A percentile compares a stretch with the other conserved stretches of the same genome.
Conservation (phyloP, 2,113 vertebrate genomes). For the Ariopsis seemanni region DNA sequence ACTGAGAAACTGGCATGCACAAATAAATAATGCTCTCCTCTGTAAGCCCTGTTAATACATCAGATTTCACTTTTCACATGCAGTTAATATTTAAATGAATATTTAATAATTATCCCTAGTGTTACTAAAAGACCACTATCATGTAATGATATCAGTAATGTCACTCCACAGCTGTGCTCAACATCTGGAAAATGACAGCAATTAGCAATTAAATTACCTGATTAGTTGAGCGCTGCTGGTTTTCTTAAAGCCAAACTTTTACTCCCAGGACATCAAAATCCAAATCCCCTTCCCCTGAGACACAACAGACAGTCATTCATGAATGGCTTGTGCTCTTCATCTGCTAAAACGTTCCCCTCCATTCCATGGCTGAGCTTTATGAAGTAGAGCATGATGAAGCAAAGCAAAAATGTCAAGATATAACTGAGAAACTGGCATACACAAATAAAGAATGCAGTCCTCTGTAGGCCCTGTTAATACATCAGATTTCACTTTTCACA, state of each 20-base stretch:
- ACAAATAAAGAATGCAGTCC: neutral
- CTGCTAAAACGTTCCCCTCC: constrained; percentile 3
- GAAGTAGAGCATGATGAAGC: neutral
- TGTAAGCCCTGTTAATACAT: neutral
- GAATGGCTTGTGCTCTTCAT: constrained; percentile 21
- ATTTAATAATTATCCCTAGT: constrained; percentile 5
- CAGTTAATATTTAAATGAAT: neutral
- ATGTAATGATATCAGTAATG: constrained; percentile 15
- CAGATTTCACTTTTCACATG: neutral
- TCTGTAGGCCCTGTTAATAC: neutral
- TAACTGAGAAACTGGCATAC: neutral
- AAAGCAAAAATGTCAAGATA: neutral
- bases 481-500: neutral
- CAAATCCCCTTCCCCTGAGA: constrained; percentile 12
- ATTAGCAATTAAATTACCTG: constrained; percentile 27
- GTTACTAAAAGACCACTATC: constrained; percentile 6
- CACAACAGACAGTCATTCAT: constrained; percentile 8
- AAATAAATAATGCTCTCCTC: neutral
- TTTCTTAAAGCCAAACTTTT: constrained; percentile 16
- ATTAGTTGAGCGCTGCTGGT: constrained; percentile 17
- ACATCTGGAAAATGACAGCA: constrained; percentile 36
- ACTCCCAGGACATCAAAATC: constrained; percentile 18
- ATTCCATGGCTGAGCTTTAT: neutral
- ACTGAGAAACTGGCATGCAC: neutral
- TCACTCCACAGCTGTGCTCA: neutral